Evolutionary conservation across 2,113 vertebrate genomes (phyloP).

Genomic region (Circaetus gallicus): DNA sequence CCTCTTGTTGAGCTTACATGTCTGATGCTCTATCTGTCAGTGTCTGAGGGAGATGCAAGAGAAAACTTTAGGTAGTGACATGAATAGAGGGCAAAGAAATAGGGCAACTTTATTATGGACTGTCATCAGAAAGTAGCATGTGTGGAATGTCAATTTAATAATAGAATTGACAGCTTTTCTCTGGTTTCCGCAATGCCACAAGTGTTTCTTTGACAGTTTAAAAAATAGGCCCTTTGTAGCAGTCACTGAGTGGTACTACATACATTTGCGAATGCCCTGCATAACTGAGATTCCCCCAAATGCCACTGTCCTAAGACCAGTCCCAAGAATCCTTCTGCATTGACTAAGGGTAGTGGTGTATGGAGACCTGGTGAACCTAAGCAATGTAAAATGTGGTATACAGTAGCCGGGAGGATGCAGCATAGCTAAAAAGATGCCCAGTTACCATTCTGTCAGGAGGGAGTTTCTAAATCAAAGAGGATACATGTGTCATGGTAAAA

Average conservation of each 20-base stretch:
- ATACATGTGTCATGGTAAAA: not conserved
- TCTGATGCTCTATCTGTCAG: constrained; percentile 65
- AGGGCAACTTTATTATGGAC: constrained; percentile 74
- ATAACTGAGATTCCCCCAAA: constrained; percentile 89
- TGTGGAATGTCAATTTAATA: constrained; percentile 93
- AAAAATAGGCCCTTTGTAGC: constrained; percentile 93
- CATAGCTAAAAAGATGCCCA: not conserved
- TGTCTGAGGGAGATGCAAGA: constrained; percentile 52
- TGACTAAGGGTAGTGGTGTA: constrained; percentile 30
- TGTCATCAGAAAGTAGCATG: constrained; percentile 79
- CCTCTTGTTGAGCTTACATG: constrained; percentile 57
- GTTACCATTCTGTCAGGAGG: not conserved
- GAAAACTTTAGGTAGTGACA: constrained; percentile 58
- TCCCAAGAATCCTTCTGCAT: constrained; percentile 79
- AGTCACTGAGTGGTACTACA: constrained; percentile 81
- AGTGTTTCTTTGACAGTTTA: constrained; percentile 92
- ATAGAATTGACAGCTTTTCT: constrained; percentile 87
- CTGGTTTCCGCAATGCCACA: constrained; percentile 83
- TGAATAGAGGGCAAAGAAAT: constrained; percentile 59
- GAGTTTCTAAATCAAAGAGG: not conserved
- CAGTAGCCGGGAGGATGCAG: not conserved
- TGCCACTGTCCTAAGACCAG: constrained; percentile 76
- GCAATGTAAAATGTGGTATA: not conserved
- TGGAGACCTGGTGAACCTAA: constrained; percentile 15
- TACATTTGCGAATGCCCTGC: constrained; percentile 94